These are phyloP conservation scores for Montifringilla adamsi DNA, from an alignment of 2,113 vertebrate species.

Conservation along the genomic window DNA sequence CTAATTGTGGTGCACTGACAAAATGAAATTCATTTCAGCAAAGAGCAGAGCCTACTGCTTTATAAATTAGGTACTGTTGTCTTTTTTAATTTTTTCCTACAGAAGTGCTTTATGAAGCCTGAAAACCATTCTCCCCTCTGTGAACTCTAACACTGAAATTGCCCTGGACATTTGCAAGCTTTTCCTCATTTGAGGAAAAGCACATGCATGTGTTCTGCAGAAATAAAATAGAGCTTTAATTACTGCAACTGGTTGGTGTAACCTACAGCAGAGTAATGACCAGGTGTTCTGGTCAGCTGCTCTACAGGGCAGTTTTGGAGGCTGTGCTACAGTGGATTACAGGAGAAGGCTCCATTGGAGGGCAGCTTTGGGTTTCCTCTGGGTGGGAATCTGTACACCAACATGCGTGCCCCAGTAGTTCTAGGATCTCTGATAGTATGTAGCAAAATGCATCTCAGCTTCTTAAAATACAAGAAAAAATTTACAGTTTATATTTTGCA, in stretches of 20 bases:
- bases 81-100: background rate
- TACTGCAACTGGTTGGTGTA: background rate
- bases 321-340: too few relatives aligned
- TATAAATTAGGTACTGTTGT: background rate
- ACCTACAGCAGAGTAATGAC: background rate
- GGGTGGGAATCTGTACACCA: accelerated
- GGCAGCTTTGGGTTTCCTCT: background rate
- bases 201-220: background rate
- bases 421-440: background rate
- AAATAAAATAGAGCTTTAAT: background rate
- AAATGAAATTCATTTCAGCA: background rate
- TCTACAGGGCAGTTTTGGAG: background rate
- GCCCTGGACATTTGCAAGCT: background rate
- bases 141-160: background rate
- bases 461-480: background rate
- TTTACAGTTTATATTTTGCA: background rate
- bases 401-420: background rate
- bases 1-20: background rate
- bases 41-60: background rate
- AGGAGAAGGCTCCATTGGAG: background rate
- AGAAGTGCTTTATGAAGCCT: background rate
- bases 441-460: background rate
- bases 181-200: background rate
- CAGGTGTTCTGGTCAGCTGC: background rate
- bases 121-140: background rate